Evolutionary conservation across 2,113 vertebrate species (phyloP).

Genomic region (Aptenodytes forsteri): DNA sequence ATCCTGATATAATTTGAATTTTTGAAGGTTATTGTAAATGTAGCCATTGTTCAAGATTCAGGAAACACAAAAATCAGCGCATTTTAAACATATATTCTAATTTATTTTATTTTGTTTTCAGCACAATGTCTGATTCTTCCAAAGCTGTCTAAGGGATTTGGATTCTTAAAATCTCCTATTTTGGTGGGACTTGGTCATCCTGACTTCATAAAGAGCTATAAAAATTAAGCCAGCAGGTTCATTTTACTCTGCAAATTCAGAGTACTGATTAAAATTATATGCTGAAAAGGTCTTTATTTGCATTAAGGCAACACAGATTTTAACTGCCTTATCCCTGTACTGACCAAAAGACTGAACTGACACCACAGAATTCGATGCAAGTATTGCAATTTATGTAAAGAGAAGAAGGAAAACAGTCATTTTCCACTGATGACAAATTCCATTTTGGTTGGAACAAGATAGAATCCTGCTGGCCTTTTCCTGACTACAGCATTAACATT

Average conservation of each 20-base stretch:
- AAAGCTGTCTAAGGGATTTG: neutral
- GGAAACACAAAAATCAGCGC: neutral
- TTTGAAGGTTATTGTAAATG: neutral
- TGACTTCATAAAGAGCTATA: neutral
- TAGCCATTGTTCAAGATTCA: neutral
- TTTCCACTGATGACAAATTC: neutral
- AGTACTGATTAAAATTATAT: neutral
- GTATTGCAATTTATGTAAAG: neutral
- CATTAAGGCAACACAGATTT: neutral
- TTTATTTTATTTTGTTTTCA: neutral
- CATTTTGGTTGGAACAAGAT: neutral
- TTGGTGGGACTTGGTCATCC: neutral
- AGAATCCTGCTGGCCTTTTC: neutral
- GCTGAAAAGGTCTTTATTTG: neutral
- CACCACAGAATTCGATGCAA: neutral
- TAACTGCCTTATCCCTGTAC: neutral
- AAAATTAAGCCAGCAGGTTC: neutral
- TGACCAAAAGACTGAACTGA: neutral
- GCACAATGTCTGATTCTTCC: neutral
- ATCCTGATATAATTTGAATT: neutral
- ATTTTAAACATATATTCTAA: neutral
- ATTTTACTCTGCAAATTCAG: neutral
- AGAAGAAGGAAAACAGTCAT: neutral
- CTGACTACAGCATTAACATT: neutral
- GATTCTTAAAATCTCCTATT: neutral